Evolutionary conservation across 1,140 invertebrate species (phyloP), one percentile per base, ranked within the genome.

Genomic region (Triops cancriformis): DNA sequence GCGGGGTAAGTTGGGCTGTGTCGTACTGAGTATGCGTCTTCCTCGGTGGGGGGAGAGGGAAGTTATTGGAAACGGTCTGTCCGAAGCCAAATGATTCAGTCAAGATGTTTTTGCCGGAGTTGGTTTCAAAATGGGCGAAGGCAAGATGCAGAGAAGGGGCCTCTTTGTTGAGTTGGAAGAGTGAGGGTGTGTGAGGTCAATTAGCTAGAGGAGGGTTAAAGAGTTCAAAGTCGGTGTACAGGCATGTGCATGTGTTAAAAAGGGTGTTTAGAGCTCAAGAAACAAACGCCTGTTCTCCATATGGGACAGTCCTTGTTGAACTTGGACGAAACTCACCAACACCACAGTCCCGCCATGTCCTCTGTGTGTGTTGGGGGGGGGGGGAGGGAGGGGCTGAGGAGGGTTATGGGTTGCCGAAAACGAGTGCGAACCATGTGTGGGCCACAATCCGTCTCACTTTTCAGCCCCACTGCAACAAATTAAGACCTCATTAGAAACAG

Each of bases 401-500:
- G 14, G 18, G 51, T 64, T 23, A n/a, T 64, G 51, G 51, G 51
- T 64, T 64, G 51, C 51, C 51, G 51, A 64, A 64, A 64, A 64
- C 51, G 51, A 64, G 51, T 64, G 51, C 51, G 51, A 64, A 64
- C 51, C 51, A 64, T 64, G 51, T 64, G 51, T 64, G 51, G 51
- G 51, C 51, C 51, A 64, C 51, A 64, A 64, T 64, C 51, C 51
- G 51, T 64, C 51, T 64, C 51, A 64, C 51, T 64, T 64, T 64
- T 64, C 51, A 64, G 51, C 51, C 51, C 51, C 51, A 64, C 51
- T 64, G 51, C 51, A 64, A 64, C 51, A 64, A 64, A 64, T 64
- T 64, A 64, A 64, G 51, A 64, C 51, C 51, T 64, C 51, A 64
- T 64, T 64, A 64, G 51, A 64, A 64, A 64, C 51, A 64, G 51